These are phyloP conservation scores for Odobenus rosmarus DNA, from an alignment of 2,113 vertebrate species.

Conservation along the genomic window DNA sequence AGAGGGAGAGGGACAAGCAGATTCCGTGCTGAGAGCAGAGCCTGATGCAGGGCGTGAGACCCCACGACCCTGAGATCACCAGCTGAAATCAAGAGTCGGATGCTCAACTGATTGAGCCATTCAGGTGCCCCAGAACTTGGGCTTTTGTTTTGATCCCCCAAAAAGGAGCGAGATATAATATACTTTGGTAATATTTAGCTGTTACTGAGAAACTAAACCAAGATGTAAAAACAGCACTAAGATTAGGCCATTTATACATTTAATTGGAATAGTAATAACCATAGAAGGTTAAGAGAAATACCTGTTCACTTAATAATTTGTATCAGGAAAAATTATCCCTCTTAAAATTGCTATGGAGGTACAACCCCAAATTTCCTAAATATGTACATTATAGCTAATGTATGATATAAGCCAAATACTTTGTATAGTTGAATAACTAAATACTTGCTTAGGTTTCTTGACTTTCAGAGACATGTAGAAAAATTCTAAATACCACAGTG, in stretches of 20 bases:
- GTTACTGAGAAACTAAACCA: background rate
- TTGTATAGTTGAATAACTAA: background rate
- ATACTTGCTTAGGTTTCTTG: background rate
- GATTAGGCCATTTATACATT: background rate
- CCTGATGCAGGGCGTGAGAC: background rate
- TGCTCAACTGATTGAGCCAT: background rate
- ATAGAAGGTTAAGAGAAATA: background rate
- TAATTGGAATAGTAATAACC: background rate
- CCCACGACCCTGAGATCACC: background rate
- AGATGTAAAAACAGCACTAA: slow-evolving; percentile 29
- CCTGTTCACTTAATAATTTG: background rate
- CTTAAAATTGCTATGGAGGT: background rate
- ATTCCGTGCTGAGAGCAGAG: background rate
- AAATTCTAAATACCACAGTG: background rate
- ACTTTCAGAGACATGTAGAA: background rate
- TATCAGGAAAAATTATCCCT: background rate
- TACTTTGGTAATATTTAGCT: background rate
- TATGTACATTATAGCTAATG: background rate
- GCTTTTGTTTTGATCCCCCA: background rate
- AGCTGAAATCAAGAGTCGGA: background rate
- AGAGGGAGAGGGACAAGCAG: background rate
- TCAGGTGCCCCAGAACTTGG: background rate
- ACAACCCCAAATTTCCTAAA: background rate
- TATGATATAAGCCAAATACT: background rate
- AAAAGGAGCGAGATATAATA: background rate